Conservation (phyloP, 2,888 invertebrate genomes). For the Strigamia transsilvanica region DNA sequence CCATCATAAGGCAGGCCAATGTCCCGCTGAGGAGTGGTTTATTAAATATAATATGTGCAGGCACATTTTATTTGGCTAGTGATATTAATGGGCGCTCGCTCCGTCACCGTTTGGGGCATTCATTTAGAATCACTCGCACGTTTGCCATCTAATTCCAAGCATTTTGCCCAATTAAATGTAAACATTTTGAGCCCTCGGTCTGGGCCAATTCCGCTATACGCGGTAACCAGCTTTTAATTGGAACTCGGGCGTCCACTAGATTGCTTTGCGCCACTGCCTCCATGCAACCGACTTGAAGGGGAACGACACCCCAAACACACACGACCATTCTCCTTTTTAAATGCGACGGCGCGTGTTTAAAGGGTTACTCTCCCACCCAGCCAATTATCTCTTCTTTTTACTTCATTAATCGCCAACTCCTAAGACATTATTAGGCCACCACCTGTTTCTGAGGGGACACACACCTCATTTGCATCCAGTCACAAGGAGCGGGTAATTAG, state of each 20-base stretch:
- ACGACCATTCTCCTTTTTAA: conserved; percentile 15
- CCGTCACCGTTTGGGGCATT: conserved; percentile 26
- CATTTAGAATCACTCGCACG: conserved; percentile 51
- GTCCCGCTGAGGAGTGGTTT: conserved; percentile 38
- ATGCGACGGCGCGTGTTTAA: conserved; percentile 22
- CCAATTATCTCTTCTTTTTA: conserved; percentile 39
- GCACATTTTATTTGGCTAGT: conserved; percentile 41
- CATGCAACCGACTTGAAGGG: conserved; percentile 23
- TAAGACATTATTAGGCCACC: conserved; percentile 42
- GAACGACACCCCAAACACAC: conserved; percentile 38
- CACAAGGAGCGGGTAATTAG: conserved; percentile 36
- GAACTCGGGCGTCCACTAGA: conserved; percentile 37
- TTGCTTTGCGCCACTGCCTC: conserved; percentile 20
- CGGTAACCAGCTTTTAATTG: conserved; percentile 45
- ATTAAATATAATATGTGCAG: conserved; percentile 49
- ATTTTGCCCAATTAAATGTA: conserved; percentile 51
- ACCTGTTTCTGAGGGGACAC: conserved; percentile 36
- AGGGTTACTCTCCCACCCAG: conserved; percentile 36
- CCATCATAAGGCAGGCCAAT: conserved; percentile 7
- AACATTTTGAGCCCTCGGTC: conserved; percentile 48
- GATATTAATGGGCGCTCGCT: conserved; percentile 1
- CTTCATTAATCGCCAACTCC: conserved; percentile 33
- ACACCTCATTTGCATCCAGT: not conserved
- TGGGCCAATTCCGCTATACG: conserved; percentile 10
- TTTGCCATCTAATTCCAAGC: conserved; percentile 44